These are phyloP conservation scores for Drosophila oshimai DNA, from an alignment of 1,140 invertebrate genomes.

Conservation along the genomic window DNA sequence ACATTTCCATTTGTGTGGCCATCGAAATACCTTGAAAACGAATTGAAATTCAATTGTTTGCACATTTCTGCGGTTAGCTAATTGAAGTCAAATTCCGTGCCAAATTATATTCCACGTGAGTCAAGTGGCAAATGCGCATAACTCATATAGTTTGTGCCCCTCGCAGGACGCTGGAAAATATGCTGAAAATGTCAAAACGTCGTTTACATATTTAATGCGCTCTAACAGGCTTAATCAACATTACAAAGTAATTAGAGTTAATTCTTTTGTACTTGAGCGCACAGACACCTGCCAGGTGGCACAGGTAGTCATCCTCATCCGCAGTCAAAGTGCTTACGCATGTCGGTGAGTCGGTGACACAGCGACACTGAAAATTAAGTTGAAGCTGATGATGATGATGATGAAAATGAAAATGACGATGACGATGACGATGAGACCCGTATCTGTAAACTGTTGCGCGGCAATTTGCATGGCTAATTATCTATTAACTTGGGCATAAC, in stretches of 20 bases:
- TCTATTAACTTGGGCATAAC: slow-evolving; percentile 79
- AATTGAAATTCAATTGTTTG: slow-evolving; percentile 61
- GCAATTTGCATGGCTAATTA: slow-evolving; percentile 79
- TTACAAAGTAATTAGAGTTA: slow-evolving; percentile 81
- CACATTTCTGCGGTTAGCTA: slow-evolving; percentile 30
- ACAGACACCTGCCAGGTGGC: slow-evolving; percentile 39
- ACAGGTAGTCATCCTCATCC: slow-evolving; percentile 22
- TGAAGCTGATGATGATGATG: slow-evolving; percentile 15
- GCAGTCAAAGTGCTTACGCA: slow-evolving; percentile 49
- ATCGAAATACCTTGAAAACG: slow-evolving; percentile 41
- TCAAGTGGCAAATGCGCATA: slow-evolving; percentile 5
- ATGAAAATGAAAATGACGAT: slow-evolving; percentile 26
- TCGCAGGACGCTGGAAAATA: slow-evolving; percentile 38
- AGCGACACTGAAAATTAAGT: slow-evolving; percentile 9
- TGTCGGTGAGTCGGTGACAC: slow-evolving; percentile 37
- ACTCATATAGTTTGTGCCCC: slow-evolving; percentile 25
- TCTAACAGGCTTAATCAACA: slow-evolving; percentile 77
- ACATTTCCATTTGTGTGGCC: slow-evolving; percentile 24
- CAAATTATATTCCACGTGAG: neutral
- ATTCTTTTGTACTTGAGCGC: slow-evolving; percentile 70
- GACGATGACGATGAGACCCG: slow-evolving; percentile 54
- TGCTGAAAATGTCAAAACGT: slow-evolving; percentile 66
- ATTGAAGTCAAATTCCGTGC: slow-evolving; percentile 25
- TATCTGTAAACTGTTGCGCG: slow-evolving; percentile 74
- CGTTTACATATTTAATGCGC: slow-evolving; percentile 75